phyloP scores from a whole-genome alignment of 2,797 vertebrate genomes.

The Kryptolebias ocellatus region DNA sequence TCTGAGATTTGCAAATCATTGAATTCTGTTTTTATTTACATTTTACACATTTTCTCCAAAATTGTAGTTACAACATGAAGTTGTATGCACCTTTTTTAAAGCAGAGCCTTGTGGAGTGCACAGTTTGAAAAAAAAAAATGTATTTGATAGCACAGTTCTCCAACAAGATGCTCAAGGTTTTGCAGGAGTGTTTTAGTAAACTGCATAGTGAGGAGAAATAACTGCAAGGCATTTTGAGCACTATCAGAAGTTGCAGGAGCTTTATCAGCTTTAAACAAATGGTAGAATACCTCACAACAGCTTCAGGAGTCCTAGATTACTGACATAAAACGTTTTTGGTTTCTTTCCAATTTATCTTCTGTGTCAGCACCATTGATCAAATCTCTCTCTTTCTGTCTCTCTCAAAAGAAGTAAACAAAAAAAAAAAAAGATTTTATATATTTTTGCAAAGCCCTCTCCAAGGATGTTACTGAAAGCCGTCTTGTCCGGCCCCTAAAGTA shows the following conservation, averaged over 20 bases:
- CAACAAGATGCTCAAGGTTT: slow-evolving; percentile 54
- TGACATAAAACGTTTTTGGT: slow-evolving; percentile 71
- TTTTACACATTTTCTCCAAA: too few species aligned
- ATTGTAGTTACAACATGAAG: slow-evolving; percentile 10
- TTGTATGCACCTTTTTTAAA: slow-evolving; percentile 24
- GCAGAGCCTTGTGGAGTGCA: slow-evolving; percentile 33
- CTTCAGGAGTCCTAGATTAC: slow-evolving; percentile 70
- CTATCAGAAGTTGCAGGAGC: slow-evolving; percentile 71
- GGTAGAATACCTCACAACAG: slow-evolving; percentile 71
- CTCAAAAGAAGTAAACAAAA: slow-evolving; percentile 62
- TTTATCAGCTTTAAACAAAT: slow-evolving; percentile 80
- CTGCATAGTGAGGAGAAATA: slow-evolving; percentile 65
- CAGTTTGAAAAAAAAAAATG: slow-evolving; percentile 33
- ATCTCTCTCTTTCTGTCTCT: slow-evolving; percentile 41
- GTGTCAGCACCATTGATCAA: slow-evolving; percentile 75
- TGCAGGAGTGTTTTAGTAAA: slow-evolving; percentile 65
- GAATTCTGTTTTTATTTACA: too few species aligned
- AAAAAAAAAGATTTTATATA: slow-evolving; percentile 57
- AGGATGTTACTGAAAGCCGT: slow-evolving; percentile 58
- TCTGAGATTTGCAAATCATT: too few species aligned
- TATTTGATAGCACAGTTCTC: slow-evolving; percentile 54
- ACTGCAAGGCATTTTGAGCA: slow-evolving; percentile 56
- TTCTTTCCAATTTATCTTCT: slow-evolving; percentile 72
- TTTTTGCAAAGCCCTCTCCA: slow-evolving; percentile 61
- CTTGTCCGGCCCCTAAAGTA: slow-evolving; percentile 69